These are phyloP conservation scores for Scelioninae gen. 1 DNA, from an alignment of 2,888 invertebrate genomes.

Conservation along the genomic window DNA sequence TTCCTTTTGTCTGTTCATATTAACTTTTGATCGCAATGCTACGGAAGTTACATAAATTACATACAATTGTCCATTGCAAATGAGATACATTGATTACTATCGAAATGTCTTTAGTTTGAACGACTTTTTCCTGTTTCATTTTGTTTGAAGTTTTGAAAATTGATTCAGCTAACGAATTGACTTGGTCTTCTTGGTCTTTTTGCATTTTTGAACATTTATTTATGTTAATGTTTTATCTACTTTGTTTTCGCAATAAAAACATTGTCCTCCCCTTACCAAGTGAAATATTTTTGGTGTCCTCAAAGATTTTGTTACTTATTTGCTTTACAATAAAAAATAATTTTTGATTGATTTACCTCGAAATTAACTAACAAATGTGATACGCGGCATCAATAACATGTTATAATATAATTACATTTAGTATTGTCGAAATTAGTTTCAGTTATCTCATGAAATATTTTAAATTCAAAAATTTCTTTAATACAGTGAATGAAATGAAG, in stretches of 20 bases:
- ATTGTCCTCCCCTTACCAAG: conserved; percentile 2
- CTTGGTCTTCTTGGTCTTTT: conserved; percentile 45
- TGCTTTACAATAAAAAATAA: conserved; percentile 19
- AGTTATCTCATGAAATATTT: conserved; percentile 10
- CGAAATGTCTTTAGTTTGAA: conserved; percentile 29
- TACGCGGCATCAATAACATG: conserved; percentile 20
- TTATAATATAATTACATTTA: conserved; percentile 33
- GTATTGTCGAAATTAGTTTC: conserved; percentile 45
- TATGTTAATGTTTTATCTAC: background rate
- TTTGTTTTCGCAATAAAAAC: background rate
- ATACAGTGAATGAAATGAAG: conserved; percentile 6
- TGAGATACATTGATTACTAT: conserved; percentile 39
- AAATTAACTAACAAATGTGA: conserved; percentile 29
- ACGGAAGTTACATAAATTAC: conserved; percentile 55
- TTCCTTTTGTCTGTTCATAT: conserved; percentile 1
- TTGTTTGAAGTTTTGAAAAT: conserved; percentile 18
- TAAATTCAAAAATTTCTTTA: conserved; percentile 27
- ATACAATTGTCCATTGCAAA: conserved; percentile 31
- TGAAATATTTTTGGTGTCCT: conserved; percentile 28
- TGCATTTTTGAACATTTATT: too few relatives aligned
- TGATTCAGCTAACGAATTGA: conserved; percentile 49
- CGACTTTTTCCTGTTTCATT: background rate
- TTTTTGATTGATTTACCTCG: conserved; percentile 35
- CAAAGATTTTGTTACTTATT: conserved; percentile 15
- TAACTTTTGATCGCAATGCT: conserved; percentile 61